A percentile compares a stretch with the other conserved stretches of the same genome.
Evolutionary conservation across 2,888 invertebrate genomes (phyloP).

Genomic region (Lasioglossum vierecki): DNA sequence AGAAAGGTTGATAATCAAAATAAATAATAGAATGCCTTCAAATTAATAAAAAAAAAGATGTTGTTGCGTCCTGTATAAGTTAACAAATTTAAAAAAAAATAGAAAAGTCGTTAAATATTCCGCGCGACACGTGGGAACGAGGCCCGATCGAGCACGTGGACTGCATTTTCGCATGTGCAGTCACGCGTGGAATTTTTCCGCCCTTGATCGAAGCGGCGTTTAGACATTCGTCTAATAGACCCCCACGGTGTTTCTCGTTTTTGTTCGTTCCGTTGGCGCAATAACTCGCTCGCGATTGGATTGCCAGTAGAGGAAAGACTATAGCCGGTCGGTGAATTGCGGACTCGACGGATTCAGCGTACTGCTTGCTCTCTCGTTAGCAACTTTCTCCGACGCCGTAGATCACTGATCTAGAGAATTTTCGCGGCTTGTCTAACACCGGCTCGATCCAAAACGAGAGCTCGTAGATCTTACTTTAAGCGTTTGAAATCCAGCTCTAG

Average conservation of each 20-base stretch:
- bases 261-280: conserved; percentile 14
- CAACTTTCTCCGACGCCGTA: conserved; percentile 46
- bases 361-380: conserved; percentile 12
- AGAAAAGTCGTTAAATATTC: neutral
- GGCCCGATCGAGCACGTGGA: neutral
- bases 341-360: conserved; percentile 17
- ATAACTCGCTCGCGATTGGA: conserved; percentile 20
- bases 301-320: conserved; percentile 11
- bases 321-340: neutral
- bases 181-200: conserved; percentile 9
- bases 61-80: no score
- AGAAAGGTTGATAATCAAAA: no score
- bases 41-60: no score
- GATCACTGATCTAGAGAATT: neutral
- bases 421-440: neutral
- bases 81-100: no score
- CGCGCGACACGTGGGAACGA: conserved; percentile 3
- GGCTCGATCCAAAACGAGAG: neutral
- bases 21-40: no score
- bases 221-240: neutral
- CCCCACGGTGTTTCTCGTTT: conserved; percentile 6
- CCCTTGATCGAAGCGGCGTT: conserved; percentile 2
- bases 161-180: conserved; percentile 4
- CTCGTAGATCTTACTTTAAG: neutral
- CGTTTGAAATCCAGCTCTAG: no score